phyloP scores from a whole-genome alignment of 2,888 invertebrate species.

The Lordiphosa andalusiaca region DNA sequence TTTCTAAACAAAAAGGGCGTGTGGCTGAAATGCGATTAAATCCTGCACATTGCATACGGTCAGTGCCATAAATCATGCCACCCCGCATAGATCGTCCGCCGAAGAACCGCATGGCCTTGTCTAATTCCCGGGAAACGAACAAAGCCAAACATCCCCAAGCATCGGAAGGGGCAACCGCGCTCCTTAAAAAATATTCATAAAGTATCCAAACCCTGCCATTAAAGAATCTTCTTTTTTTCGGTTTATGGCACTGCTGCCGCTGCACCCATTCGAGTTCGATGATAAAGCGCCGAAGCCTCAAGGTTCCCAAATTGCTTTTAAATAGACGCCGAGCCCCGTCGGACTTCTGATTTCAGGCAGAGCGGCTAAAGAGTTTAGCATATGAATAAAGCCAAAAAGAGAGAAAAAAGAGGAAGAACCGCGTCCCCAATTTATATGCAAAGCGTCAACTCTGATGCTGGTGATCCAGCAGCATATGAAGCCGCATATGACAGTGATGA shows the following conservation, averaged over 20 bases:
- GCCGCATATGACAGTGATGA: conserved; percentile 35
- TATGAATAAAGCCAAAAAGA: conserved; percentile 52
- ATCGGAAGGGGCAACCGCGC: conserved; percentile 17
- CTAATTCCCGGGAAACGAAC: conserved; percentile 61
- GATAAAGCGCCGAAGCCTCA: conserved; percentile 54
- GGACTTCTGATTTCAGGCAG: conserved; percentile 58
- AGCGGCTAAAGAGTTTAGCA: conserved; percentile 48
- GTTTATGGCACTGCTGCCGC: conserved; percentile 44
- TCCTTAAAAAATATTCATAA: conserved; percentile 52
- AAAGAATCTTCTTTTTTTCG: conserved; percentile 39
- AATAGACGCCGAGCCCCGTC: conserved; percentile 54
- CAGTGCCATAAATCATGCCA: conserved; percentile 54
- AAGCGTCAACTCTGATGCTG: conserved; percentile 25
- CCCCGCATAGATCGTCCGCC: conserved; percentile 45
- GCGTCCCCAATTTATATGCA: conserved; percentile 52
- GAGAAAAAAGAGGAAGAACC: conserved; percentile 8
- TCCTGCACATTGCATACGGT: conserved; percentile 12
- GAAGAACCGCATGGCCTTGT: conserved; percentile 45
- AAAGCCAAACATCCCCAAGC: conserved; percentile 34
- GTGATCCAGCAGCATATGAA: conserved; percentile 2
- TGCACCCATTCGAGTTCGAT: conserved; percentile 57
- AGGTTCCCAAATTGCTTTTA: conserved; percentile 53
- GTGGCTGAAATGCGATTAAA: conserved; percentile 51
- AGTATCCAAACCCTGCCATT: conserved; percentile 41
- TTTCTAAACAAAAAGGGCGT: conserved; percentile 43